Evolutionary conservation across 2,888 invertebrate species (phyloP), one percentile per base, ranked within the genome.

Genomic region (Rhagonycha lutea): DNA sequence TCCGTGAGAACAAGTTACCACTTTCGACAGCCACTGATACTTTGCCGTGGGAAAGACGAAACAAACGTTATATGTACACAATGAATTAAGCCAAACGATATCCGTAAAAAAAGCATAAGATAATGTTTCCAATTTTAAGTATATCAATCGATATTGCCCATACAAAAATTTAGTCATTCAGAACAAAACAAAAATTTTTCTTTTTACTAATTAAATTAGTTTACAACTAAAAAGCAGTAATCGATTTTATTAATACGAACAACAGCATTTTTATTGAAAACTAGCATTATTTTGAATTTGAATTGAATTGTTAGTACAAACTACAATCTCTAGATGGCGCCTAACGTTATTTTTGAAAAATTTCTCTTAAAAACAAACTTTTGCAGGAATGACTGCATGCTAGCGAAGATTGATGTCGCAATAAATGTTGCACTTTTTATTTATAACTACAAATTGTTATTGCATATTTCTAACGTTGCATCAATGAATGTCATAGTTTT

Each of bases 1-100:
- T 81, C 81, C 83, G 83, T 83, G 83, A 83, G 83, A 83, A 83
- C 80, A 77, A 75, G 81, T 79, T 82, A 82, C 81, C 82, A 82
- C 81, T 79, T 79, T 82, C 80, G 82, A 79, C 79, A 78, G 79
- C 82, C 80, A 82, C 78, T 80, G 82, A 79, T 79, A 80, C 79
- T 81, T 81, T 79, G 82, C 82, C 83, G 83, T 83, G 83, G 83
- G 83, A 83, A 83, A 82, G 80, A 81, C 81, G 81, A 81, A 75
- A 75, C 74, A 78, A 74, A 76, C 73, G 68, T 77, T 72, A 68
- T 61, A 61, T 72, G 73, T 71, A 18, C 61, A 69, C 14, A 68
- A 14, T 47, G 65, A 26, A 61, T 73, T 73, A 18, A 14, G 11
- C 11, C 32, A 72, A 67, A 32, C 72, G 67, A 72, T 72, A 32